These are phyloP conservation scores for Hyposoter dolosus DNA, from an alignment of 2,888 invertebrate species.

Conservation along the genomic window DNA sequence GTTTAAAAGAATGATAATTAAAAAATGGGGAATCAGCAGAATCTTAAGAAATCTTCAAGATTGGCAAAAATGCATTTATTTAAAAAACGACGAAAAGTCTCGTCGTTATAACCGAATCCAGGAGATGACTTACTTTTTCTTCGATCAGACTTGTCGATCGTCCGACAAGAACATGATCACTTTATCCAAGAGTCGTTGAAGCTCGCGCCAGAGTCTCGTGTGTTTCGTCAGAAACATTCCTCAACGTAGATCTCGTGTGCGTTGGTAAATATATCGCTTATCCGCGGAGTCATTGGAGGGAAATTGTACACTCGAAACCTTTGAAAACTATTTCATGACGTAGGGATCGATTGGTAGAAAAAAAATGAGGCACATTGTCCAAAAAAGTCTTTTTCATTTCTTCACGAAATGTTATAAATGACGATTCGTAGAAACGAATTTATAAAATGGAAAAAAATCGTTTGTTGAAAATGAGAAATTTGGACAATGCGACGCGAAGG, in stretches of 20 bases:
- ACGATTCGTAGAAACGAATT: slow-evolving; percentile 27
- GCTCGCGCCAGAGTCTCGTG: slow-evolving; percentile 50
- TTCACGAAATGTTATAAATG: slow-evolving; percentile 39
- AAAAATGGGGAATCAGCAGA: background rate
- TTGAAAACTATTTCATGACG: background rate
- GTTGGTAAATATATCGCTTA: background rate
- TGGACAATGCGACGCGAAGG: slow-evolving; percentile 12
- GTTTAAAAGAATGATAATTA: background rate
- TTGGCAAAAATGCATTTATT: background rate
- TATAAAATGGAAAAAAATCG: background rate
- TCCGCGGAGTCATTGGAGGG: background rate
- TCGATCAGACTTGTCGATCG: slow-evolving; percentile 42
- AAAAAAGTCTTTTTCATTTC: slow-evolving; percentile 51
- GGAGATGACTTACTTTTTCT: slow-evolving; percentile 7
- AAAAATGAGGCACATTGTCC: background rate
- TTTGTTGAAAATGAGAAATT: background rate
- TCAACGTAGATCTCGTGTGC: slow-evolving; percentile 51
- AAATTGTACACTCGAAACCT: slow-evolving; percentile 17
- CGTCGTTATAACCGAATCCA: background rate
- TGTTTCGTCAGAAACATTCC: slow-evolving; percentile 55
- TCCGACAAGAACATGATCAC: slow-evolving; percentile 32
- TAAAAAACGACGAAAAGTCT: background rate
- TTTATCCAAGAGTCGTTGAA: background rate
- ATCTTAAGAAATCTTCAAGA: slow-evolving; percentile 1
- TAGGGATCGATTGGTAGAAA: background rate